Evolutionary conservation across 2,888 invertebrate species (phyloP), one percentile per base, ranked within the genome.

Genomic region (Deilephila elpenor): DNA sequence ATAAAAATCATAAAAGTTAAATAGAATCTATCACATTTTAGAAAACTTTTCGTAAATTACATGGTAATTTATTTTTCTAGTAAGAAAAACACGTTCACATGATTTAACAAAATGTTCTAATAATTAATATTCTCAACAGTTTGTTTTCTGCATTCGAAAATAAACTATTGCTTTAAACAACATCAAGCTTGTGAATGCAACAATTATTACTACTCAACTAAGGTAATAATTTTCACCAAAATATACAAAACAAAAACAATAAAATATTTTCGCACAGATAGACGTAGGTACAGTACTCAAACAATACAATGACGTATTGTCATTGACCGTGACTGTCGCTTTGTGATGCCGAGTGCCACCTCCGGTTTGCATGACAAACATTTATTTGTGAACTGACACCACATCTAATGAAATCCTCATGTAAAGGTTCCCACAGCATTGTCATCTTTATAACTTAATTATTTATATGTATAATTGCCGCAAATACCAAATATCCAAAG

Each of bases 301-400:
- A 71, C 61, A 61, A 62, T 72, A 53, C 44, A 71, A 51, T 72
- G 62, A 62, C 62, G 62, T 60, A 29, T 60, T 53, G 64, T 73
- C 64, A 71, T 64, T 67, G 73, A 71, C 75, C 75, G 64, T 75
- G 75, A 73, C 75, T 71, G 59, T 59, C 25, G 67, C 56, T 37
- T 67, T 37, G 37, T 67, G 67, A 37, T 72, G 34, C 34, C 64
- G 56, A 44, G 44, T 59, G 64, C 67, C 67, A n/a, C 59, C 59
- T 37, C 25, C 14, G 44, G 25, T 67, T 51, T 25, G 25, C 44
- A 67, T 51, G 37, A n/a, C 67, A 67, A 67, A 67, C 25, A 67
- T 67, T 67, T 67, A 67, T 67, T 51, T 67, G 17, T 25, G 25
- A 51, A 51, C 29, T 14, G 64, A 37, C 56, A 56, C 56, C 56